Percentiles rank a stretch among this genome's conserved stretches.
These are phyloP conservation scores for Betta splendens DNA, from an alignment of 2,797 vertebrate species.

Conservation along the genomic window DNA sequence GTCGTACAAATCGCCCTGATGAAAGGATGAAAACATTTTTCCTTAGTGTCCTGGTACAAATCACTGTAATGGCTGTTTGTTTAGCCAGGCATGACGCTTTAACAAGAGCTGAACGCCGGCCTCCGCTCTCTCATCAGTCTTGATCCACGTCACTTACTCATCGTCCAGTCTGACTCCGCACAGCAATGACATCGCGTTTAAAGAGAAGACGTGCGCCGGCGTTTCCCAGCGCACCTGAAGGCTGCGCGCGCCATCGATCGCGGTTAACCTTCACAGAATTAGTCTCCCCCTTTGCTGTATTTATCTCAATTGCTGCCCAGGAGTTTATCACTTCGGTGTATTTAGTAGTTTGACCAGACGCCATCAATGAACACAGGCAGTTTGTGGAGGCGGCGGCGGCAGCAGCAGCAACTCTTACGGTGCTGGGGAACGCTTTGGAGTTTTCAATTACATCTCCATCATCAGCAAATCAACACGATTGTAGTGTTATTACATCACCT, in stretches of 20 bases:
- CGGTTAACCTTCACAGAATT: background rate
- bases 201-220: background rate
- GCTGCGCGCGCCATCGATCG: background rate
- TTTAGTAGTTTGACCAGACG: constrained; percentile 31
- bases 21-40: constrained; percentile 22
- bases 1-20: constrained; percentile 30
- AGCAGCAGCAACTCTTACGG: background rate
- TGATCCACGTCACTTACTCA: constrained; percentile 2
- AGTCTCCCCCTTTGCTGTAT: constrained; percentile 9
- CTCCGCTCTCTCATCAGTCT: background rate
- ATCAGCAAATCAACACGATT: no score
- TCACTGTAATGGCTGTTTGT: constrained; percentile 48
- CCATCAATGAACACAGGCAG: constrained; percentile 16
- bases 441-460: no score
- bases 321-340: background rate
- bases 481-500: no score
- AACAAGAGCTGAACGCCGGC: constrained; percentile 34
- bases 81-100: constrained; percentile 40
- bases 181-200: constrained; percentile 16
- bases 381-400: constrained; percentile 26
- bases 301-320: background rate
- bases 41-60: constrained; percentile 6
- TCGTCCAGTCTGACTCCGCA: constrained; percentile 9
- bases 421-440: no score
- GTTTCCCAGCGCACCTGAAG: background rate